Evolutionary conservation across 2,797 vertebrate species (phyloP).

Genomic region (Gephyroberyx darwinii): DNA sequence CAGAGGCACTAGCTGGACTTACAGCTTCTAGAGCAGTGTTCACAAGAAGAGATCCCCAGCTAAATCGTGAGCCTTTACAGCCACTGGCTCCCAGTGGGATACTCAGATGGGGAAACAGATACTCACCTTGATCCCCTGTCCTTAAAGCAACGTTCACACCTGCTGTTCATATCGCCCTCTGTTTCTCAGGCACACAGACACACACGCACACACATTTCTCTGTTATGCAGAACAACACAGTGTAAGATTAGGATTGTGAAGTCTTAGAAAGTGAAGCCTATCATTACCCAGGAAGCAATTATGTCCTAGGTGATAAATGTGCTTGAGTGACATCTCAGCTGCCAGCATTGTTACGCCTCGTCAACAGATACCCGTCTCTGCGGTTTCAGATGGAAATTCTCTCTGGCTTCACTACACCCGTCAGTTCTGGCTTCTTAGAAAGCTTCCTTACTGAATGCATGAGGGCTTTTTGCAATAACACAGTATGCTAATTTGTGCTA

Average conservation of each 20-base stretch:
- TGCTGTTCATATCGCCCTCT: slow-evolving; percentile 24
- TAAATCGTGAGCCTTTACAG: slow-evolving; percentile 38
- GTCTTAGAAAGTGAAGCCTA: slow-evolving; percentile 40
- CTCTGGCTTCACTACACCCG: slow-evolving; percentile 52
- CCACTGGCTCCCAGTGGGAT: slow-evolving; percentile 53
- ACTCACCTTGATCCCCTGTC: slow-evolving; percentile 37
- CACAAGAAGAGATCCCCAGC: slow-evolving; percentile 47
- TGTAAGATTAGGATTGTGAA: slow-evolving; percentile 23
- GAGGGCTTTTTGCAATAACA: slow-evolving; percentile 40
- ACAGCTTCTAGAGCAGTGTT: slow-evolving; percentile 32
- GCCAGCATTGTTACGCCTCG: slow-evolving; percentile 66
- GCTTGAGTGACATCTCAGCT: slow-evolving; percentile 55
- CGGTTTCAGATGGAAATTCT: slow-evolving; percentile 57
- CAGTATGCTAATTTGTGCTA: slow-evolving; percentile 39
- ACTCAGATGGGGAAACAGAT: slow-evolving; percentile 34
- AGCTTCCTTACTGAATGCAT: slow-evolving; percentile 44
- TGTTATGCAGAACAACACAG: slow-evolving; percentile 8
- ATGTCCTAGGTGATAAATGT: slow-evolving; percentile 63
- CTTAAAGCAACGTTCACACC: slow-evolving; percentile 30
- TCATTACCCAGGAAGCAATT: slow-evolving; percentile 61
- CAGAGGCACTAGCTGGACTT: slow-evolving; percentile 28
- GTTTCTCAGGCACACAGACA: slow-evolving; percentile 8
- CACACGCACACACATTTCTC: background rate
- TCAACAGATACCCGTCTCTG: slow-evolving; percentile 49
- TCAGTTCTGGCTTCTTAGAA: slow-evolving; percentile 42